Evolutionary conservation across 2,797 vertebrate genomes (phyloP).

Genomic region (Labroides dimidiatus): DNA sequence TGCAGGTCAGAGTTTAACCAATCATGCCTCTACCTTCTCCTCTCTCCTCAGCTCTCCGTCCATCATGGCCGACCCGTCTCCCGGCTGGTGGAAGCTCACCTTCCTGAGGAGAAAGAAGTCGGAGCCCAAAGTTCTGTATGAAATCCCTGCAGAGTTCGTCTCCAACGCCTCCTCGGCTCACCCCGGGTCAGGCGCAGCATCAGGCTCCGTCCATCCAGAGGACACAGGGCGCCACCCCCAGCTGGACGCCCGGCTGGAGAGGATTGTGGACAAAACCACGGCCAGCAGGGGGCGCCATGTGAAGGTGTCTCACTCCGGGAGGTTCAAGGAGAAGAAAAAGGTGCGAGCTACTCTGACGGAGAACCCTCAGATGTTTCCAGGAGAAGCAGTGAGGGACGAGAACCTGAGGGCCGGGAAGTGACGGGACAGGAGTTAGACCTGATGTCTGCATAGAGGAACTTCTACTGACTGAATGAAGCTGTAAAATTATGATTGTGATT

Average conservation of each 20-base stretch:
- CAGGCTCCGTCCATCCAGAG: constrained; percentile 25
- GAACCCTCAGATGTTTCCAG: constrained; percentile 85
- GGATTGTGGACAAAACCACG: constrained; percentile 89
- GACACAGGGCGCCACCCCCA: constrained; percentile 45
- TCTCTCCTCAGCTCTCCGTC: constrained; percentile 15
- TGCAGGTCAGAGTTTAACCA: neutral
- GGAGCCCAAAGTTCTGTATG: constrained; percentile 86
- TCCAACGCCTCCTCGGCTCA: constrained; percentile 52
- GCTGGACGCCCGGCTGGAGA: constrained; percentile 87
- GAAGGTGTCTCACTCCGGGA: constrained; percentile 92
- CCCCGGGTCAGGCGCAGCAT: constrained; percentile 1
- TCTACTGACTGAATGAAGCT: too few species aligned
- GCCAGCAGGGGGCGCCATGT: constrained; percentile 89
- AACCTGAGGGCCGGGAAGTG: constrained; percentile 50
- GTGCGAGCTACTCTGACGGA: constrained; percentile 86
- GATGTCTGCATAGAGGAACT: neutral
- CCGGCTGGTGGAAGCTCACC: constrained; percentile 92
- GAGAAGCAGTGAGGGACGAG: constrained; percentile 69
- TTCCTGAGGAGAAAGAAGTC: constrained; percentile 91
- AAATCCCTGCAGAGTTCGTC: constrained; percentile 82
- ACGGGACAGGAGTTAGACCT: neutral
- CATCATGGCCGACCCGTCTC: constrained; percentile 84
- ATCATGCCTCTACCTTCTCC: neutral
- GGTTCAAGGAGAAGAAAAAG: constrained; percentile 95
- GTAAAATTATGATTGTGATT: too few species aligned